Conservation (phyloP, 2,888 invertebrate genomes). For the Drosophila lacicola region DNA sequence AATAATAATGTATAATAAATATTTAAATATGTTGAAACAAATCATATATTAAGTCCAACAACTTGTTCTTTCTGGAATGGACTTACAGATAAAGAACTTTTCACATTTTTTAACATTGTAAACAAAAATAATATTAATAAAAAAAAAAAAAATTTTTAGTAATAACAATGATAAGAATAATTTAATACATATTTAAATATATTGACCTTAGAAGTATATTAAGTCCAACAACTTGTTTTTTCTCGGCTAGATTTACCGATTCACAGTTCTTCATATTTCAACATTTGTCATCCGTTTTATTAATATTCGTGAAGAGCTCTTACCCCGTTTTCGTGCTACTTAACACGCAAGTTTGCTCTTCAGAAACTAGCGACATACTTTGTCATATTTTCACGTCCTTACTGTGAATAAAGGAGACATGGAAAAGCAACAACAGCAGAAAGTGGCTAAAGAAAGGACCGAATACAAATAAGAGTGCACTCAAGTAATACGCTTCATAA, state of each 20-base stretch:
- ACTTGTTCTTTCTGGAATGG: too few species aligned
- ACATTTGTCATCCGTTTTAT: conserved; percentile 4
- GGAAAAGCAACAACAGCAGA: conserved; percentile 30
- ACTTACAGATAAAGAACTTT: too few species aligned
- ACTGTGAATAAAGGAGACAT: conserved; percentile 22
- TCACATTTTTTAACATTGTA: too few species aligned
- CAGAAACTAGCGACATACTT: conserved; percentile 77
- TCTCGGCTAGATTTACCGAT: neutral
- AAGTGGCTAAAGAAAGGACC: conserved; percentile 58
- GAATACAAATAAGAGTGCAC: conserved; percentile 76
- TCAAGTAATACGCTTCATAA: conserved; percentile 83
- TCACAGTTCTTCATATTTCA: neutral
- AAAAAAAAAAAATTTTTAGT: too few species aligned
- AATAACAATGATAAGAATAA: too few species aligned
- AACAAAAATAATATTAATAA: too few species aligned
- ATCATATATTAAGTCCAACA: too few species aligned
- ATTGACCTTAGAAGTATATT: too few species aligned
- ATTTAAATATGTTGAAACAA: too few species aligned
- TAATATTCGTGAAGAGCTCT: conserved; percentile 56
- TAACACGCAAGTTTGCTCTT: conserved; percentile 75
- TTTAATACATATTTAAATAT: too few species aligned
- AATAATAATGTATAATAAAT: too few species aligned
- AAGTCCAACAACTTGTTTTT: too few species aligned
- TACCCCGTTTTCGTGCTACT: conserved; percentile 66
- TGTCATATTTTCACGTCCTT: conserved; percentile 53